These are phyloP conservation scores for Dicerorhinus sumatrensis DNA, from an alignment of 2,113 vertebrate species.

Conservation along the genomic window DNA sequence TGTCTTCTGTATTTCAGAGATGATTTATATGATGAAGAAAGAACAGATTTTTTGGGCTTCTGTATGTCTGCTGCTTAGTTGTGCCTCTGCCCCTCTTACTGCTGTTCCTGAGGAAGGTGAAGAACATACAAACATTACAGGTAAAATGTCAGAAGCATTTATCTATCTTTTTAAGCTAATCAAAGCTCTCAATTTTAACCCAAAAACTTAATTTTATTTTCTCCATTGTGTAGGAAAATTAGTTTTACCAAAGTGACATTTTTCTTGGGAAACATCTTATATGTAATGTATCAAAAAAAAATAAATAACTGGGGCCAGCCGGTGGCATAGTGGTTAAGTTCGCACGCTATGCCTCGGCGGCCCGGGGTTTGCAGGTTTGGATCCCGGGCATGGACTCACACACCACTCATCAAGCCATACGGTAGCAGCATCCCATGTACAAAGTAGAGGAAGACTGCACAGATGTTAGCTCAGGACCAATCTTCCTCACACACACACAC, in stretches of 20 bases:
- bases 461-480: too few species aligned
- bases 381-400: too few species aligned
- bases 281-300: neutral
- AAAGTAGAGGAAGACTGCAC: too few species aligned
- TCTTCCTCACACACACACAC: neutral
- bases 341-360: too few species aligned
- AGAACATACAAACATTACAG: conserved; percentile 42
- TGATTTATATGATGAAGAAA: conserved; percentile 77
- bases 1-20: conserved; percentile 68
- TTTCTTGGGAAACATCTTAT: neutral
- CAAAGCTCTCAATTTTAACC: neutral
- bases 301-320: neutral
- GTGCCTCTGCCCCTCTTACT: neutral
- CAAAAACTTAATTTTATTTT: neutral
- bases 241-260: neutral
- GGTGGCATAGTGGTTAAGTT: too few species aligned
- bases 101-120: conserved; percentile 31
- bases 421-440: too few species aligned
- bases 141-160: conserved; percentile 75
- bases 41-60: neutral
- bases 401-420: too few species aligned
- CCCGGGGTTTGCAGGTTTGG: too few species aligned
- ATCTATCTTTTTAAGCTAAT: neutral
- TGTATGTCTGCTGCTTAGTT: conserved; percentile 71
- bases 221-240: neutral